A percentile compares a stretch with the other conserved stretches of the same genome.
phyloP scores from a whole-genome alignment of 2,797 vertebrate species.

The Chaenodraco wilsoni region DNA sequence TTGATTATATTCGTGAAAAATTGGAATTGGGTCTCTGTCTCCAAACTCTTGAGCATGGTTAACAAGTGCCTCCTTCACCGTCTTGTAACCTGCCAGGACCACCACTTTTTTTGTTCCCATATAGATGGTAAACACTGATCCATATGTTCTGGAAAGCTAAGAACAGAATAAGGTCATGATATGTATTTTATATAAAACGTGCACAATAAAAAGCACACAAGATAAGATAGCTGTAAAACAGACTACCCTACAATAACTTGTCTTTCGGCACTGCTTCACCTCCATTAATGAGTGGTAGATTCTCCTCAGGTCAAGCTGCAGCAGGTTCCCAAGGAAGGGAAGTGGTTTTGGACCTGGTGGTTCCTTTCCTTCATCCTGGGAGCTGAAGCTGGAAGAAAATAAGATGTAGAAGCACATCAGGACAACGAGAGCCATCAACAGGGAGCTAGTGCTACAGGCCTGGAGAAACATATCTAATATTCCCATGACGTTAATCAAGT shows the following conservation, averaged over 20 bases:
- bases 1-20: fast-evolving
- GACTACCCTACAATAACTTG: too few species aligned
- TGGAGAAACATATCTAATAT: too few species aligned
- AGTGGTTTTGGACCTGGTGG: too few species aligned
- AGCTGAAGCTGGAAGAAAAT: too few species aligned
- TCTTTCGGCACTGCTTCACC: not conserved
- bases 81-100: slow-evolving; percentile 35
- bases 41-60: slow-evolving; percentile 51
- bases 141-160: slow-evolving; percentile 61
- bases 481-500: too few species aligned
- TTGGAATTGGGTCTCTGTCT: not conserved
- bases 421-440: too few species aligned
- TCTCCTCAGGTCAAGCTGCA: not conserved
- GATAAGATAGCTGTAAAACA: too few species aligned
- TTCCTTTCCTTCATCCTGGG: too few species aligned
- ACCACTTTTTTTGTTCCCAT: slow-evolving; percentile 37
- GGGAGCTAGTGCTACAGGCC: too few species aligned
- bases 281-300: not conserved
- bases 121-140: slow-evolving; percentile 57
- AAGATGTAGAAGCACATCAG: too few species aligned
- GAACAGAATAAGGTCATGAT: not conserved
- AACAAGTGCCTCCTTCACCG: slow-evolving; percentile 64
- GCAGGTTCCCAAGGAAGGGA: not conserved
- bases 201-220: too few species aligned
- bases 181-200: not conserved